These are phyloP conservation scores for Hypanus sabinus DNA, from an alignment of 2,113 vertebrate genomes.

Conservation along the genomic window DNA sequence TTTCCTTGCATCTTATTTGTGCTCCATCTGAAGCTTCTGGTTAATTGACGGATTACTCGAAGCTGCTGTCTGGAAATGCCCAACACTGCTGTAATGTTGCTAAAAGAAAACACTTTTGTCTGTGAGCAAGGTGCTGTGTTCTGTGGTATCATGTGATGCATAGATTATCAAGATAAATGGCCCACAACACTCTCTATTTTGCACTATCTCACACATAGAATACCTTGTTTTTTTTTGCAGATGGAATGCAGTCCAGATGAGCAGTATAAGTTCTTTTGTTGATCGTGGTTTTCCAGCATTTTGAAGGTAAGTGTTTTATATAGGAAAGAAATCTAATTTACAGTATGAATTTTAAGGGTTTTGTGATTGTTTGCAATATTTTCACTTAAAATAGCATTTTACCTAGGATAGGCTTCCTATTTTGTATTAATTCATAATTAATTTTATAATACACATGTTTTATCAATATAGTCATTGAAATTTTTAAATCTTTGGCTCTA, in stretches of 20 bases:
- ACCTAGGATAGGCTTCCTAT: not conserved
- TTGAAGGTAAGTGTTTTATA: constrained; percentile 1
- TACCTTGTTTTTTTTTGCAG: constrained; percentile 2
- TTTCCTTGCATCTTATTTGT: not conserved
- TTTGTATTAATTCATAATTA: not conserved
- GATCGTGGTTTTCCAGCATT: not conserved
- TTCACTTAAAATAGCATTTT: constrained; percentile 7
- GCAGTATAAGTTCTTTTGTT: not conserved
- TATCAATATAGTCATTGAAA: not conserved
- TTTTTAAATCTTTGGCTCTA: not conserved
- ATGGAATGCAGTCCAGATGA: constrained; percentile 11
- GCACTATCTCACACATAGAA: constrained; percentile 14
- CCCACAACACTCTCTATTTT: not conserved
- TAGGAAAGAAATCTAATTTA: not conserved
- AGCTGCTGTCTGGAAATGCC: constrained; percentile 40
- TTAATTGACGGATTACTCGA: not conserved
- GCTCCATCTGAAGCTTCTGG: not conserved
- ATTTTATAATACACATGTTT: not conserved
- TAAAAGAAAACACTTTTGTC: constrained; percentile 45
- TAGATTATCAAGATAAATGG: constrained; percentile 34
- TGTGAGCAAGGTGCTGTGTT: constrained; percentile 44
- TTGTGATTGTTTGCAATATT: not conserved
- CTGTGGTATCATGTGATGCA: not conserved
- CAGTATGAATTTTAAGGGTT: no score
- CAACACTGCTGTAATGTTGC: constrained; percentile 42